Base-by-base conservation (phyloP, 2,888 invertebrate genomes). In the Phengaris arion region DNA sequence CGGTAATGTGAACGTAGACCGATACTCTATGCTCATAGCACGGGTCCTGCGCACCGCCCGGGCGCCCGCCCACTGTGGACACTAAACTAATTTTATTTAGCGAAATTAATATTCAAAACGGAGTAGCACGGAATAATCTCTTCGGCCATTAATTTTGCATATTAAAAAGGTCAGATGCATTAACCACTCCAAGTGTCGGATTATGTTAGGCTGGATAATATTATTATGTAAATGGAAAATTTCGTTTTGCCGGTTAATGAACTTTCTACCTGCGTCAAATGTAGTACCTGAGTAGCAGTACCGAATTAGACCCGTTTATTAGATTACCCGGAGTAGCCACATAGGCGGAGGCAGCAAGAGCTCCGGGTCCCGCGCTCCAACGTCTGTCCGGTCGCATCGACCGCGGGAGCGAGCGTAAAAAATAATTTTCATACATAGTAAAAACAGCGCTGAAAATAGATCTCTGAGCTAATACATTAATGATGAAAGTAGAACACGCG, bases 91-190 rank as follows among this genome's bases (percentile, higher is more conserved):
- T 74, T 22, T 22, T 57, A 74, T 59, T 59, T 54, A 12, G 35
- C 15, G 22, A 72, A 72, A 72, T 74, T 74, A 15, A 46, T 74
- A 74, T 57, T 74, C 46, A 74, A 55, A 73, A 59, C 15, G 6
- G 59, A 35, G 13, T 45, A 45, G 70, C 70, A 22, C 22, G 22
- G 10, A 57, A 59, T 59, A 15, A 74, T 57, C 57, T 74, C 59
- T 59, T 45, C 46, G n/a, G 48, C 64, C 64, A 35, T 54, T 72
- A 52, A 72, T 72, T 72, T 54, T 72, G 72, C 72, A 72, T 72
- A 72, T 72, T 35, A 52, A 35, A 64, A 72, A 52, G 72, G 52
- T 52, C 35, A 72, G 35, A 72, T 15, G 51, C 52, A 54, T 54
- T 72, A 52, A 72, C 35, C 52, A 72, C 54, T n/a, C 10, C 35